phyloP scores from a whole-genome alignment of 2,797 vertebrate genomes.

The Naso thynnoides region DNA sequence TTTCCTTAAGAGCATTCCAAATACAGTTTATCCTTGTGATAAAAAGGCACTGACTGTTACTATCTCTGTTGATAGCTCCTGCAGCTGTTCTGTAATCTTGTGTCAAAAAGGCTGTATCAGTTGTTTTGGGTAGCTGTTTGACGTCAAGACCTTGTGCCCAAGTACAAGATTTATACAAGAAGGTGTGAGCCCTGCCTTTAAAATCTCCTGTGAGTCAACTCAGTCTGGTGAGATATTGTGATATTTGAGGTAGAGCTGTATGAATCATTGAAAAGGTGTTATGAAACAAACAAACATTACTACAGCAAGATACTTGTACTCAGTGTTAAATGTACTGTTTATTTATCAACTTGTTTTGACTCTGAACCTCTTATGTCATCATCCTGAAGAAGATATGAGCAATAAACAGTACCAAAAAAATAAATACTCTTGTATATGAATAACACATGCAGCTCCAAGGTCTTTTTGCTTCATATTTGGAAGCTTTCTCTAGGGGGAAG shows the following conservation, averaged over 20 bases:
- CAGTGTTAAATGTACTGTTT: background rate
- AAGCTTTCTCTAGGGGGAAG: slow-evolving; percentile 61
- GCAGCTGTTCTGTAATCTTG: slow-evolving; percentile 27
- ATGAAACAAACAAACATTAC: background rate
- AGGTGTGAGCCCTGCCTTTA: background rate
- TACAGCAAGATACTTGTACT: background rate
- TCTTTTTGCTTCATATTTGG: background rate
- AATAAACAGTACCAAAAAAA: background rate
- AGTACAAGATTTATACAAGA: background rate
- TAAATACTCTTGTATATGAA: background rate
- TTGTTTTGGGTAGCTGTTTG: slow-evolving; percentile 56
- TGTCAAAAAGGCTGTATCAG: slow-evolving; percentile 19
- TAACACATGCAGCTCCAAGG: background rate
- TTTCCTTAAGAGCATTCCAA: slow-evolving; percentile 32
- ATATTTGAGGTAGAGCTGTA: background rate
- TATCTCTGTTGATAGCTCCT: slow-evolving; percentile 17
- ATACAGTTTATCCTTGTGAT: slow-evolving; percentile 39
- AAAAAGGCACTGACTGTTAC: slow-evolving; percentile 24
- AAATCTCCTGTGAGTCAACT: background rate
- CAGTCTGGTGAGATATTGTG: background rate
- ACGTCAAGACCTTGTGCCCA: slow-evolving; percentile 35
- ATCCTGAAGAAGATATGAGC: background rate
- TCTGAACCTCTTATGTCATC: background rate
- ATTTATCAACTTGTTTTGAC: background rate
- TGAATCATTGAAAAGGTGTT: background rate